Percentiles rank a stretch among this genome's conserved stretches.
These are phyloP conservation scores for Sardina pilchardus DNA, from an alignment of 2,113 vertebrate species.

Conservation along the genomic window DNA sequence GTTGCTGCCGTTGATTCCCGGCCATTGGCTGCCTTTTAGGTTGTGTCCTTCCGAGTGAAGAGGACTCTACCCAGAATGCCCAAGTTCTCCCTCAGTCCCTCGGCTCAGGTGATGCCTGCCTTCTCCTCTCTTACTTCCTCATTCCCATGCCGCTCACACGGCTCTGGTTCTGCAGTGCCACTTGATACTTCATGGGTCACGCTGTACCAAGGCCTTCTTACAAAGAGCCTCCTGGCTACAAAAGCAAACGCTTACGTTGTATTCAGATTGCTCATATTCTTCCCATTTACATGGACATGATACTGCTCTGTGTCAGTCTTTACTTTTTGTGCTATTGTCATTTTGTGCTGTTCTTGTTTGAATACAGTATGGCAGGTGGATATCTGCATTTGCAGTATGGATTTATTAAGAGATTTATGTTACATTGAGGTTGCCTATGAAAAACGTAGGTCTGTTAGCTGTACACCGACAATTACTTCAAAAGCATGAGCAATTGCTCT, in stretches of 20 bases:
- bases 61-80: constrained; percentile 57
- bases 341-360: background rate
- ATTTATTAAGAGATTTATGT: too few species aligned
- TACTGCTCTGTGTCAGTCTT: too few species aligned
- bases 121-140: background rate
- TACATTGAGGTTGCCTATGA: too few species aligned
- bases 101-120: constrained; percentile 48
- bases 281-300: too few species aligned
- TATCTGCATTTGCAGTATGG: too few species aligned
- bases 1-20: background rate
- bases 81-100: background rate
- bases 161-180: background rate
- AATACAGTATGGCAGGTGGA: background rate
- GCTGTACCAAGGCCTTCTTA: background rate
- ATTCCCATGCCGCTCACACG: background rate
- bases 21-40: constrained; percentile 41
- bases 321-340: too few species aligned
- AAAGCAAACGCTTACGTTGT: too few species aligned
- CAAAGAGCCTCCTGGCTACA: too few species aligned
- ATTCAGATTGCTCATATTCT: too few species aligned
- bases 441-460: too few species aligned
- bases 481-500: too few species aligned
- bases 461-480: too few species aligned
- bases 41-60: constrained; percentile 67
- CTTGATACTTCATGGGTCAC: background rate